These are phyloP conservation scores for Vulpes lagopus DNA, from an alignment of 2,113 vertebrate genomes.

Conservation along the genomic window DNA sequence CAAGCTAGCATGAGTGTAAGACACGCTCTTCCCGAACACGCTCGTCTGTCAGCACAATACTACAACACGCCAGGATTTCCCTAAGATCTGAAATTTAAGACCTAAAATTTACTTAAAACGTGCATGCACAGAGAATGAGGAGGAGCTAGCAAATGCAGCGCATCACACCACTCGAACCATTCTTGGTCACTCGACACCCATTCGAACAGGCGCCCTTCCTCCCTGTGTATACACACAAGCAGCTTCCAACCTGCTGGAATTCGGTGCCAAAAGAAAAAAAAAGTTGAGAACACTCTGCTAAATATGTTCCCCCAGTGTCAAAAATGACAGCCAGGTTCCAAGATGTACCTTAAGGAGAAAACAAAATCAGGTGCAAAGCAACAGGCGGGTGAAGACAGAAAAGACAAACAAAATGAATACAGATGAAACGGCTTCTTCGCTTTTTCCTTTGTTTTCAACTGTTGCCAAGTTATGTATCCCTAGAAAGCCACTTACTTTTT, in stretches of 20 bases:
- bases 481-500: conserved; percentile 1
- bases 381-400: not conserved
- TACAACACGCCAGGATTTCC: not conserved
- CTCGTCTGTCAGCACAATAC: not conserved
- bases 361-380: not conserved
- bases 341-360: not conserved
- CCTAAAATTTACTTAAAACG: not conserved
- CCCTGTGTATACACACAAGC: not conserved
- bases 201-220: not conserved
- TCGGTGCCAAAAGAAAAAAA: not conserved
- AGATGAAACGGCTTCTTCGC: not conserved
- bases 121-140: not conserved
- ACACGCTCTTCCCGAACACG: not conserved
- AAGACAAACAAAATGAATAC: not conserved
- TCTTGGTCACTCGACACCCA: rapidly evolving
- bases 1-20: not conserved
- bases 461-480: not conserved
- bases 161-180: not conserved
- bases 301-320: conserved; percentile 85
- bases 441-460: not conserved
- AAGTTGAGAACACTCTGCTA: conserved; percentile 78
- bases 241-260: not conserved
- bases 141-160: too few relatives aligned
- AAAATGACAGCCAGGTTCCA: conserved; percentile 86
- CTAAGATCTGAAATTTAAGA: not conserved